These are phyloP conservation scores for Trichosurus vulpecula DNA, from an alignment of 2,797 vertebrate species.

Conservation along the genomic window DNA sequence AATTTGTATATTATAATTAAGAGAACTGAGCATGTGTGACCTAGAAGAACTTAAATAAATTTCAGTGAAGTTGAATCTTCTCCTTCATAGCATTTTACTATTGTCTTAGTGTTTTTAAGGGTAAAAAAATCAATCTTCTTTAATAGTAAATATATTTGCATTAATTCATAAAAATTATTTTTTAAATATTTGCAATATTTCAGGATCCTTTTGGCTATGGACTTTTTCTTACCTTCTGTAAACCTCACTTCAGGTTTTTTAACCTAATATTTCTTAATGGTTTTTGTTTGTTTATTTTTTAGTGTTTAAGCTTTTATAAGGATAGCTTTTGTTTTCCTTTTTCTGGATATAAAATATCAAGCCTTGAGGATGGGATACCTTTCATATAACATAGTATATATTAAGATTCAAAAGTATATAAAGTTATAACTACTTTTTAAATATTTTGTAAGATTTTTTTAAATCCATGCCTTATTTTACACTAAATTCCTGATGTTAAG, in stretches of 20 bases:
- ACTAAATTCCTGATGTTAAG: slow-evolving; percentile 70
- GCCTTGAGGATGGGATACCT: slow-evolving; percentile 64
- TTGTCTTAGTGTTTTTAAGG: slow-evolving; percentile 57
- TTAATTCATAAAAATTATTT: slow-evolving; percentile 37
- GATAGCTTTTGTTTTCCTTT: not conserved
- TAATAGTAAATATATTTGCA: slow-evolving; percentile 46
- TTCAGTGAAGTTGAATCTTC: slow-evolving; percentile 75
- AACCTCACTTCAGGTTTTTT: slow-evolving; percentile 51
- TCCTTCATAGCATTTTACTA: slow-evolving; percentile 52
- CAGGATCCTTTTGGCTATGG: slow-evolving; percentile 41
- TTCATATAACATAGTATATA: slow-evolving; percentile 40
- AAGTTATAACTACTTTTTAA: slow-evolving; percentile 65
- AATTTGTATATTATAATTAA: slow-evolving; percentile 57
- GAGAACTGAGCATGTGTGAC: slow-evolving; percentile 62
- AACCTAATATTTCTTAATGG: slow-evolving; percentile 36
- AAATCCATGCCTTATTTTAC: slow-evolving; percentile 72
- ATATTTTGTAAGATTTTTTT: slow-evolving; percentile 68
- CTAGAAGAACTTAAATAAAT: slow-evolving; percentile 70
- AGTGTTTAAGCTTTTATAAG: not conserved
- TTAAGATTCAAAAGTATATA: slow-evolving; percentile 66
- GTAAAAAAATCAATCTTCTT: slow-evolving; percentile 7
- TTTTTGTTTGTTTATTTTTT: not conserved
- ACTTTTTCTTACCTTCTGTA: slow-evolving; percentile 51
- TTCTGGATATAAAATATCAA: slow-evolving; percentile 42
- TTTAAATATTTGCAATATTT: slow-evolving; percentile 60